Base-by-base conservation (phyloP, 2,797 vertebrate species). In the Enteromius unitaeniatus region DNA sequence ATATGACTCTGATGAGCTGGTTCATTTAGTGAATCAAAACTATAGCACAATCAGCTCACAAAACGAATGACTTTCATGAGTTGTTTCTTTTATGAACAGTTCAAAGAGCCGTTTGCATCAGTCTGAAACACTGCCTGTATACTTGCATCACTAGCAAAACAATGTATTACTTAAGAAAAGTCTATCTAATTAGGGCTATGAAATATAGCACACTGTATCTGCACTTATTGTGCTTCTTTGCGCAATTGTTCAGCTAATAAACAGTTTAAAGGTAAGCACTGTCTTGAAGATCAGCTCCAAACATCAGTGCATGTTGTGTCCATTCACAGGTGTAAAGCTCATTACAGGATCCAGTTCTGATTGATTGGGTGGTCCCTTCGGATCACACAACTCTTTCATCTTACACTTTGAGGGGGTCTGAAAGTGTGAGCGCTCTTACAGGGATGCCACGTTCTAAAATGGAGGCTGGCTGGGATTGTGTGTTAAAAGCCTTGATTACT, bases 401-500 rank as follows among this genome's bases (percentile, higher is more conserved):
- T 79, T 34, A 49, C 74, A 74, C 60, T 74, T 40, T 4, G 60
- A 78, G 68, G 68, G 77, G 67, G 31, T 65, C 17, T 23, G 37
- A 74, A 62, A 78, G 31, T 47, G 53, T 84, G 82, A n/a, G 42
- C 14, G 26, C 67, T 26, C 45, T 69, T 81, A 74, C 58, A 82
- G 68, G 42, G 42, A 81, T 3, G 45, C 34, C 45, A 45, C 74
- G 81, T 65, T 86, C 49, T 67, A 75, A 82, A 42, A 82, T 68
- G 51, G 51, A 69, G 64, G 51, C 74, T 64, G 62, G 26, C 68
- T 84, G 47, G 58, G 53, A 80, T 70, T 83, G 64, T 85, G 23
- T 69, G 74, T 60, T 86, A 86, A 88, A 34, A 58, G 77, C 58
- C 65, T 42, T 78, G 78, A 82, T 84, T 68, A 85, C 31, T 23